Percentiles rank a stretch among this genome's conserved stretches.
phyloP scores from a whole-genome alignment of 2,888 invertebrate genomes.

The Tuberolachnus salignus region DNA sequence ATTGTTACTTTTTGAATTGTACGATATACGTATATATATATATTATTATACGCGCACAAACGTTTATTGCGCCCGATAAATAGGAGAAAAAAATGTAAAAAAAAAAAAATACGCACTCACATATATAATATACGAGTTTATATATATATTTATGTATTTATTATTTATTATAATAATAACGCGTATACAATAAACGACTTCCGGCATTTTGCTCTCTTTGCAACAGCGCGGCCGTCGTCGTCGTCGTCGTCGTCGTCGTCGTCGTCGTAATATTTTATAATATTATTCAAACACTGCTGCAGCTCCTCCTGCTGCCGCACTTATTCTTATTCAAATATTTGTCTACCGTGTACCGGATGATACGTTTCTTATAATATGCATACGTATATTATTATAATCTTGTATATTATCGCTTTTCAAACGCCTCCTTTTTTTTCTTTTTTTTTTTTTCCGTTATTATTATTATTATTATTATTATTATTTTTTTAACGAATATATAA shows the following conservation, averaged over 20 bases:
- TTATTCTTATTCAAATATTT: slow-evolving; percentile 52
- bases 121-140: no score
- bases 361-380: slow-evolving; percentile 7
- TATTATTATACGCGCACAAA: neutral
- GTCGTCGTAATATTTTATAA: slow-evolving; percentile 24
- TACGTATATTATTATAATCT: slow-evolving; percentile 40
- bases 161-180: slow-evolving; percentile 13
- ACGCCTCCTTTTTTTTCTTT: neutral
- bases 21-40: no score
- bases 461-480: neutral
- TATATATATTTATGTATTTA: neutral
- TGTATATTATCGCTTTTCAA: slow-evolving; percentile 49
- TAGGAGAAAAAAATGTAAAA: neutral
- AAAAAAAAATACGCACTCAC: neutral
- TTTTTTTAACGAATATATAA: neutral
- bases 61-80: slow-evolving; percentile 49
- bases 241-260: no score
- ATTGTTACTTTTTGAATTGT: slow-evolving; percentile 37
- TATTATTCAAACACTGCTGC: slow-evolving; percentile 47
- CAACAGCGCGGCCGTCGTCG: neutral
- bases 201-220: slow-evolving; percentile 49
- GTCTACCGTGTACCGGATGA: slow-evolving; percentile 43
- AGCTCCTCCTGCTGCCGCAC: no score
- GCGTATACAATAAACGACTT: slow-evolving; percentile 48
- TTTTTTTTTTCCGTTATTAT: neutral